Conservation (phyloP, 2,888 invertebrate species). For the Plemyria rubiginata region DNA sequence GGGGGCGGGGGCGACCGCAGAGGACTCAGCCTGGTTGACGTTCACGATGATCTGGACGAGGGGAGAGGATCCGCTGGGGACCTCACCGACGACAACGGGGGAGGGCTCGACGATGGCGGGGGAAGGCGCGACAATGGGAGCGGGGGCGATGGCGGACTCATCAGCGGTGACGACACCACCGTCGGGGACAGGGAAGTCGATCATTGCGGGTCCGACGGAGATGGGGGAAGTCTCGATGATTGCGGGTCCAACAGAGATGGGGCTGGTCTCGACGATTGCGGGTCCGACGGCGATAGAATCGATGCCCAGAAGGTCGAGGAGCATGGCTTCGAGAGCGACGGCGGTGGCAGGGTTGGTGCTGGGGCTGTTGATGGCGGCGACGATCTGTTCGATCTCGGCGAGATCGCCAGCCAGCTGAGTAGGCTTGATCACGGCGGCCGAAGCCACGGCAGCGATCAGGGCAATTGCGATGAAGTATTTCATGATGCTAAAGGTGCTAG, state of each 20-base stretch:
- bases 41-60: constrained; percentile 58
- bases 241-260: constrained; percentile 42
- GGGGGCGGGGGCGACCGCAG: constrained; percentile 30
- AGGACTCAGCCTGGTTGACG: constrained; percentile 44
- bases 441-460: constrained; percentile 63
- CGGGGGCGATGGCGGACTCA: constrained; percentile 44
- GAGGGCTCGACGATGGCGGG: constrained; percentile 16
- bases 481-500: constrained; percentile 54
- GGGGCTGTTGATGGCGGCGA: constrained; percentile 45
- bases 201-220: constrained; percentile 40
- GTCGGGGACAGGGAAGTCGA: constrained; percentile 43
- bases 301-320: constrained; percentile 33
- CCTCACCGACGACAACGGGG: constrained; percentile 35
- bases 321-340: constrained; percentile 41
- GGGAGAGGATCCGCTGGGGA: constrained; percentile 39
- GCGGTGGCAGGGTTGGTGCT: constrained; percentile 46
- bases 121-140: constrained; percentile 29
- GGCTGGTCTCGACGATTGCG: constrained; percentile 33
- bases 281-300: constrained; percentile 32
- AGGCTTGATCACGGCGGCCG: constrained; percentile 53
- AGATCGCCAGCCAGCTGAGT: constrained; percentile 29
- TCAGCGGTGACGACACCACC: constrained; percentile 34
- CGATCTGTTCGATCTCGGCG: constrained; percentile 44
- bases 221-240: constrained; percentile 38
- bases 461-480: constrained; percentile 67